These are phyloP conservation scores for Lasiurus borealis DNA, from an alignment of 2,113 vertebrate species.

Conservation along the genomic window DNA sequence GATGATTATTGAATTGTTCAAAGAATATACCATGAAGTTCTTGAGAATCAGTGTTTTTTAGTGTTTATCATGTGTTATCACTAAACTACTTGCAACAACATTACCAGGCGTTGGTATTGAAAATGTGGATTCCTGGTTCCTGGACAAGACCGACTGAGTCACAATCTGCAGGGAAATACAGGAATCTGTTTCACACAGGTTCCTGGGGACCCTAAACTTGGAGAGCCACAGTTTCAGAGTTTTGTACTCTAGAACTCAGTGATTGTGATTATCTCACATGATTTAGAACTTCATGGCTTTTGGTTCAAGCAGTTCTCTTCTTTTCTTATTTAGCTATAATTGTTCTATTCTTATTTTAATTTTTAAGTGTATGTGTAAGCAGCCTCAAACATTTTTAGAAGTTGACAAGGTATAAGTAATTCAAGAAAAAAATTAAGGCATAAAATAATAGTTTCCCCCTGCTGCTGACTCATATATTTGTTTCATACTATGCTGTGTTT, in stretches of 20 bases:
- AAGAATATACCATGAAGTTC: not conserved
- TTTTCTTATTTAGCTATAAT: not conserved
- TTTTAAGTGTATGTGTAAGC: not conserved
- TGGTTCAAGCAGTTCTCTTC: not conserved
- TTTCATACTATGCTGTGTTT: conserved; percentile 4
- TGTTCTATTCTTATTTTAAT: conserved; percentile 3
- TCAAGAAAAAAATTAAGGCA: conserved; percentile 42
- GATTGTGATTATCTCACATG: not conserved
- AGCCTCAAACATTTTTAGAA: conserved; percentile 10
- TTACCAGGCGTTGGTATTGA: not conserved
- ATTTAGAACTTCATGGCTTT: not conserved
- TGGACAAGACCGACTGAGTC: not conserved
- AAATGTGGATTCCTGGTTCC: not conserved
- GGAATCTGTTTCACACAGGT: not conserved
- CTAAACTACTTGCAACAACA: not conserved
- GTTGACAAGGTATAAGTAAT: not conserved
- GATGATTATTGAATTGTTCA: not conserved
- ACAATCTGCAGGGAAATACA: not conserved
- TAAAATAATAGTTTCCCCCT: not conserved
- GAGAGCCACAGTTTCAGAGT: not conserved
- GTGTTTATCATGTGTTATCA: not conserved
- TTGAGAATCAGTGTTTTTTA: not conserved
- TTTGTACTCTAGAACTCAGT: not conserved
- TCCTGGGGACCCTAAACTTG: not conserved
- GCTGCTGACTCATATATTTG: not conserved